Evolutionary conservation across 1,140 invertebrate genomes (phyloP), one percentile per base, ranked within the genome.

Genomic region (Plodia interpunctella): DNA sequence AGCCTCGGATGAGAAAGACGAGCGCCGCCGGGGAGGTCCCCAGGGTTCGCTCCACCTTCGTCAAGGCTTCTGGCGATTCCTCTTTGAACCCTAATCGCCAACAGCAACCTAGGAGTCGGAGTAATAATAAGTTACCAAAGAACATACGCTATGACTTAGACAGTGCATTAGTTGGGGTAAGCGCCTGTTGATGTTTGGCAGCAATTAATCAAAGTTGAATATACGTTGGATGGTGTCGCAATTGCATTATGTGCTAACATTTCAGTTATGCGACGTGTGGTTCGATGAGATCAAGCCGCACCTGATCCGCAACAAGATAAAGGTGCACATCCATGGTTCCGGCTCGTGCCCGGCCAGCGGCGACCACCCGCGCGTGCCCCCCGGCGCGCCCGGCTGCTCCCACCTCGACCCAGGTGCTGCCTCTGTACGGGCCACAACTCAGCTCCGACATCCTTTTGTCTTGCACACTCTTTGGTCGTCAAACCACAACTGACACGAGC

Each of bases 201-300:
- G 30, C 30, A 32, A 32, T 5, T 32, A 8, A 32, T 32, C 1
- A 32, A 6, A 32, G 30, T 32, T 32, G 6, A 32, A 9, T 32
- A 32, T 32, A 32, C n/a, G n/a, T n/a, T n/a, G n/a, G n/a, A n/a
- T n/a, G n/a, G n/a, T 28, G 28, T 28, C 28, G 9, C 9, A 28
- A 28, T 9, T 32, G 11, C 2, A 32, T 32, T 10, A 32, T 32
- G 4, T 11, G 8, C 6, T 32, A 28, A 28, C n/a, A 32, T 73
- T 72, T 55, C 68, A 89, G 87, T 61, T 89, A 21, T 89, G 87
- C 38, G 83, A 89, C 55, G 77, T 88, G 15, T 89, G 87, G 87
- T 88, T 89, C 53, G 81, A 85, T 15, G 78, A 87, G 35, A 88
- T 89, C 28, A 89, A 89, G 57, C 87, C 87, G 13, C 74, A 84